Evolutionary conservation across 1,140 invertebrate genomes (phyloP).

Genomic region (Branchinecta lindahli): DNA sequence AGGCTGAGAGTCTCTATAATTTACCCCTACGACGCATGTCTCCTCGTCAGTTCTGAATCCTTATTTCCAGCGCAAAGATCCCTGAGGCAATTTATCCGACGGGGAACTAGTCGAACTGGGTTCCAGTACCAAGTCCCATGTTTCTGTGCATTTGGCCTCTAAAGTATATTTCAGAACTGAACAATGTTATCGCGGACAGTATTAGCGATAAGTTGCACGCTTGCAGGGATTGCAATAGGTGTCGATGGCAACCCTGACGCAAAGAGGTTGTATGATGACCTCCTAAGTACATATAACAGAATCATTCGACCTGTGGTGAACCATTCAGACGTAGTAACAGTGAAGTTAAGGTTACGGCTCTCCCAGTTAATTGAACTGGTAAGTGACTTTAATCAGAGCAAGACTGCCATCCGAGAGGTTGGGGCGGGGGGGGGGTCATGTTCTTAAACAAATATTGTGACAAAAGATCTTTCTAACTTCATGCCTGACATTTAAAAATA

Average conservation of each 20-base stretch:
- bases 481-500: no score
- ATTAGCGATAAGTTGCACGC: no score
- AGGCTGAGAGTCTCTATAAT: no score
- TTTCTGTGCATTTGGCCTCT: no score
- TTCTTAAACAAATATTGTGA: no score
- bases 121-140: neutral
- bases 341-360: constrained; percentile 75
- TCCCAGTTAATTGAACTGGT: constrained; percentile 92
- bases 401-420: no score
- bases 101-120: neutral
- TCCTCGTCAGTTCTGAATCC: neutral
- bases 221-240: no score
- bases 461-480: no score
- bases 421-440: no score
- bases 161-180: no score
- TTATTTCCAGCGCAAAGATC: neutral
- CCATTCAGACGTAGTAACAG: constrained; percentile 79
- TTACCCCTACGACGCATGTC: neutral
- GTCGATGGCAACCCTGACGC: constrained; percentile 57
- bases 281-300: constrained; percentile 90
- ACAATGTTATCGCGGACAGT: no score
- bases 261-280: constrained; percentile 81
- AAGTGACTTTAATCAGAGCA: constrained; percentile 33
- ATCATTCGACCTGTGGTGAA: constrained; percentile 82
- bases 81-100: neutral